A percentile compares a stretch with the other conserved stretches of the same genome.
Conservation (phyloP, 2,797 vertebrate genomes). For the Aphelocoma californica region DNA sequence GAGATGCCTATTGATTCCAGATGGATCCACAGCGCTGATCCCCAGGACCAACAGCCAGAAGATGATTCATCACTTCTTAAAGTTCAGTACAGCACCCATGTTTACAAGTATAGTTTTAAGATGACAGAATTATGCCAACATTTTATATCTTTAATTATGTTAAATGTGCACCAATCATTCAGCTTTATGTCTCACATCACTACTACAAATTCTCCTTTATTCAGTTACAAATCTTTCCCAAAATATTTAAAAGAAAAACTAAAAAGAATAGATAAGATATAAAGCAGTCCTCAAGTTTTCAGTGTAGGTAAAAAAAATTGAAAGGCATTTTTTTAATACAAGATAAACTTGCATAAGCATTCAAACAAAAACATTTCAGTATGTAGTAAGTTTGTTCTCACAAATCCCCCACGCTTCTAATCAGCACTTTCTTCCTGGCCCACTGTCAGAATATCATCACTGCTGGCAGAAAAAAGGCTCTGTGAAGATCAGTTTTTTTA, state of each 20-base stretch:
- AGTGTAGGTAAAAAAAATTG: background rate
- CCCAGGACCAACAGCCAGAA: slow-evolving; percentile 10
- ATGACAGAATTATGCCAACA: background rate
- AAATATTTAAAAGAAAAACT: background rate
- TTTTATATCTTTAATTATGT: background rate
- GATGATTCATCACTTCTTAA: background rate
- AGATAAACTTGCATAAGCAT: background rate
- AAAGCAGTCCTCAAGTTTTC: background rate
- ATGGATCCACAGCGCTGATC: background rate
- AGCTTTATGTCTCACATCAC: background rate
- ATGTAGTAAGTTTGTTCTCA: background rate
- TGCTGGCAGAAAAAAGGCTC: background rate
- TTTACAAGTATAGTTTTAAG: background rate
- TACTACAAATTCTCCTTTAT: background rate
- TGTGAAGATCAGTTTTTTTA: background rate
- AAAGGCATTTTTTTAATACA: background rate
- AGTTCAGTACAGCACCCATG: background rate
- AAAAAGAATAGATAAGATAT: background rate
- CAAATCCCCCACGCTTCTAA: background rate
- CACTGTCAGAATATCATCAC: background rate
- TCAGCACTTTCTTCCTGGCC: background rate
- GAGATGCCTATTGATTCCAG: slow-evolving; percentile 23
- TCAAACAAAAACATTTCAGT: background rate
- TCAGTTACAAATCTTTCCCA: background rate
- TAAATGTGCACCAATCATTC: background rate